Percentiles rank a stretch among this genome's conserved stretches.
Conservation (phyloP, 2,888 invertebrate genomes). For the Dermolepida albohirtum region DNA sequence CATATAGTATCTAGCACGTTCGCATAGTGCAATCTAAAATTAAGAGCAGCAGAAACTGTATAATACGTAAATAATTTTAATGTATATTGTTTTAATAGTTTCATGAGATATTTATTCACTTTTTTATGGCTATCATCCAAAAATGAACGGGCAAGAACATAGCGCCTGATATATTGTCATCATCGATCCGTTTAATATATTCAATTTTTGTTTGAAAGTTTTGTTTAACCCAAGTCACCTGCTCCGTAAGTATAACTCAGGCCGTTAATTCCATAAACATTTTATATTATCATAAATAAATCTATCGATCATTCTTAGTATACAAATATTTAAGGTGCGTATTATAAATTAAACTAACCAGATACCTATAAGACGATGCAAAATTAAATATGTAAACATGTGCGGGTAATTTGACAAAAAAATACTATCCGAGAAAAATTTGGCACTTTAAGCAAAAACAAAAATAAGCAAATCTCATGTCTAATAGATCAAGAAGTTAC, state of each 20-base stretch:
- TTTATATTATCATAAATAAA: slow-evolving; percentile 44
- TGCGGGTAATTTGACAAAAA: slow-evolving; percentile 41
- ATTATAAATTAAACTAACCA: slow-evolving; percentile 45
- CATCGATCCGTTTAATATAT: slow-evolving; percentile 19
- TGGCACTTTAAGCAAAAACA: slow-evolving; percentile 41
- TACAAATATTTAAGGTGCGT: slow-evolving; percentile 43
- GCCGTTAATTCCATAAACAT: slow-evolving; percentile 40
- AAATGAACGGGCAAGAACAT: slow-evolving; percentile 12
- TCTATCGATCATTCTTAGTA: slow-evolving; percentile 43
- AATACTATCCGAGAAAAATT: slow-evolving; percentile 38
- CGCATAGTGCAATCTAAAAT: slow-evolving; percentile 20
- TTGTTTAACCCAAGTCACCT: slow-evolving; percentile 35
- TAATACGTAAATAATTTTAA: slow-evolving; percentile 16
- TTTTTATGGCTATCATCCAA: slow-evolving; percentile 39
- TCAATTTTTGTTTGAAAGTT: slow-evolving; percentile 36
- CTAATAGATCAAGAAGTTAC: slow-evolving; percentile 33
- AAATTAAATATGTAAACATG: slow-evolving; percentile 41
- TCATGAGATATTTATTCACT: slow-evolving; percentile 32
- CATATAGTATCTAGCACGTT: not conserved
- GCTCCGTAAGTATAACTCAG: slow-evolving; percentile 30
- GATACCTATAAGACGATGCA: slow-evolving; percentile 33
- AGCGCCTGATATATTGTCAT: slow-evolving; percentile 16
- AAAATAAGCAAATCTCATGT: slow-evolving; percentile 39
- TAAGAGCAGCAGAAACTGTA: slow-evolving; percentile 1
- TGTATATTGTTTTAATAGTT: slow-evolving; percentile 36